Conservation (phyloP, 2,888 invertebrate genomes). For the Mythimna albipuncta region DNA sequence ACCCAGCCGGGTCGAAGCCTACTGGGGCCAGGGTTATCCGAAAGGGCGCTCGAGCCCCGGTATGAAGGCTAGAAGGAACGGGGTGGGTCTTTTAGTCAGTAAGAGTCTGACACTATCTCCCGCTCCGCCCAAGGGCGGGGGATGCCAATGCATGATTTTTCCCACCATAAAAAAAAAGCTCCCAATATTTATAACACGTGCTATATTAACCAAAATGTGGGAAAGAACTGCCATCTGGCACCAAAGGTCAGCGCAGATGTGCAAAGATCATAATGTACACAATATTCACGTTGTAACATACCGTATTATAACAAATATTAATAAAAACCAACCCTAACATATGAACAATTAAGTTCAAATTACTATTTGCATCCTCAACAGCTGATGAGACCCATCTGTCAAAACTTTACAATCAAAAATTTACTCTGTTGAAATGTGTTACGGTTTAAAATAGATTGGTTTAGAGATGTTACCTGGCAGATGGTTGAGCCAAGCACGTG, state of each 20-base stretch:
- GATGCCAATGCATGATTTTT: no score
- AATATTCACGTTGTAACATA: conserved; percentile 38
- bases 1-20: no score
- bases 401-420: neutral
- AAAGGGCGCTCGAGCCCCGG: no score
- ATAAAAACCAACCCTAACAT: conserved; percentile 32
- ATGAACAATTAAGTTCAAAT: conserved; percentile 37
- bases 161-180: no score
- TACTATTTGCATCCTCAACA: conserved; percentile 36
- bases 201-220: conserved; percentile 11
- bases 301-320: conserved; percentile 43
- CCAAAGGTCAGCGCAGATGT: conserved; percentile 66
- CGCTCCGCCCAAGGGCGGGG: no score
- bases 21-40: no score
- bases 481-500: conserved; percentile 61
- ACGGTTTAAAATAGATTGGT: conserved; percentile 10
- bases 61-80: no score
- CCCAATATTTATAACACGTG: conserved; percentile 47
- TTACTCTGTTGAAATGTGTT: rapidly evolving
- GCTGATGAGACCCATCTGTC: conserved; percentile 58
- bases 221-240: conserved; percentile 61
- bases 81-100: no score
- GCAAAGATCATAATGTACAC: conserved; percentile 42
- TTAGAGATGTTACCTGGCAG: conserved; percentile 29
- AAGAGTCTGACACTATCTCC: no score